phyloP scores from a whole-genome alignment of 2,888 invertebrate genomes.

The Lymantria monacha region DNA sequence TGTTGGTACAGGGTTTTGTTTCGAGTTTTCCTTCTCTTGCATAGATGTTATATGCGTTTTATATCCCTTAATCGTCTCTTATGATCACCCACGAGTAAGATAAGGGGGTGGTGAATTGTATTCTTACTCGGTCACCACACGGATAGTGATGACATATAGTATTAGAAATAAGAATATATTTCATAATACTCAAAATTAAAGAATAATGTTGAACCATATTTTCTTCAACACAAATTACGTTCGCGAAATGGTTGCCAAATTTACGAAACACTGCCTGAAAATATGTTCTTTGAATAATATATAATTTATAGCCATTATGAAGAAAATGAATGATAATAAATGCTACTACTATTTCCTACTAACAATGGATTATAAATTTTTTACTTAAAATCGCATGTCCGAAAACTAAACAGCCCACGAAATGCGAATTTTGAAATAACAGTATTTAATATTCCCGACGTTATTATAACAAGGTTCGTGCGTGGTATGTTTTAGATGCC shows the following conservation, averaged over 20 bases:
- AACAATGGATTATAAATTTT: slow-evolving; percentile 35
- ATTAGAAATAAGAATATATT: no score
- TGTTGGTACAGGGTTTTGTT: no score
- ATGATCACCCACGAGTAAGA: no score
- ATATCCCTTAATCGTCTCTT: no score
- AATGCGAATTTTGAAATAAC: slow-evolving; percentile 59
- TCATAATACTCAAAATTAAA: no score
- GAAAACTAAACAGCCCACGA: slow-evolving; percentile 45
- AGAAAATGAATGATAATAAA: slow-evolving; percentile 32
- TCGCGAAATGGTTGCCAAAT: background rate
- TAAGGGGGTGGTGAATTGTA: no score
- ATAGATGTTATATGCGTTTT: no score
- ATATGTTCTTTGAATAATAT: slow-evolving; percentile 13
- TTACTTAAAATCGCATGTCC: slow-evolving; percentile 59
- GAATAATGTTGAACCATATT: no score
- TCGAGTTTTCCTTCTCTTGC: no score
- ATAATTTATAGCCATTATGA: slow-evolving; percentile 24
- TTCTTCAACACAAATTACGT: no score
- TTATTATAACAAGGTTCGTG: slow-evolving; percentile 51
- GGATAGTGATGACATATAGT: no score
- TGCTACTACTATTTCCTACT: slow-evolving; percentile 24
- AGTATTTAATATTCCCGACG: slow-evolving; percentile 50
- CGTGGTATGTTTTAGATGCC: slow-evolving; percentile 34
- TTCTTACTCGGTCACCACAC: no score
- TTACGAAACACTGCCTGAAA: background rate